Base-by-base conservation (phyloP, 2,797 vertebrate species). In the Poeciliopsis infans region DNA sequence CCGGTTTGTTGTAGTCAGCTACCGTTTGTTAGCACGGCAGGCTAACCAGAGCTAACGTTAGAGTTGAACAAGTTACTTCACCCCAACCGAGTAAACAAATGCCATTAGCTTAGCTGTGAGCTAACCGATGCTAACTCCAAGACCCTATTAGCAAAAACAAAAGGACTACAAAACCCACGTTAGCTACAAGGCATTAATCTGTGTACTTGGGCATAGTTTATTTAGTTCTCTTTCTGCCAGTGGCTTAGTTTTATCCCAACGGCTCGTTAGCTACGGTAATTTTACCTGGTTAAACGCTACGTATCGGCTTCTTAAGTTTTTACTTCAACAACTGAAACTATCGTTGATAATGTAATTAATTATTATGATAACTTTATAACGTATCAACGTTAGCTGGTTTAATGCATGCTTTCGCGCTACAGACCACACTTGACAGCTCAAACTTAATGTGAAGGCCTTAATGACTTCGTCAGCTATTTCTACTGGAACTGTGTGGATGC, bases 41-140 rank as follows among this genome's bases (percentile, higher is more conserved):
- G 93, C 94, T 95, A 95, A 86, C 88, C 89, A 75, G 80, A 78
- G 94, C 93, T 94, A 88, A 93, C 85, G 85, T 75, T 85, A 81
- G 90, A 90, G 91, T 93, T 94, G 87, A 89, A 92, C 83, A 89
- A 92, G 86, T 92, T 91, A 94, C 88, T 90, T 89, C 77, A 90
- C 85, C 90, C 80, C 88, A 77, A 90, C 83, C 83, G 91, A 85
- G 91, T 95, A 94, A 93, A 90, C 92, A 94, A 93, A 92, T 88
- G 87, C 85, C 79, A 87, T 91, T 95, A 95, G 95, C 93, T 87
- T 94, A 93, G 92, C 93, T 11, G 20, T 23, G 57, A 84, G 93
- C 92, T 94, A 93, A 88, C 79, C 80, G 53, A 43, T 55, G 89
- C 81, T 86, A 88, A 87, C 86, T 51, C 74, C 31, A 51, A 13